A percentile compares a stretch with the other conserved stretches of the same genome.
Conservation (phyloP, 2,797 vertebrate genomes). For the Pseudomugil tenellus region DNA sequence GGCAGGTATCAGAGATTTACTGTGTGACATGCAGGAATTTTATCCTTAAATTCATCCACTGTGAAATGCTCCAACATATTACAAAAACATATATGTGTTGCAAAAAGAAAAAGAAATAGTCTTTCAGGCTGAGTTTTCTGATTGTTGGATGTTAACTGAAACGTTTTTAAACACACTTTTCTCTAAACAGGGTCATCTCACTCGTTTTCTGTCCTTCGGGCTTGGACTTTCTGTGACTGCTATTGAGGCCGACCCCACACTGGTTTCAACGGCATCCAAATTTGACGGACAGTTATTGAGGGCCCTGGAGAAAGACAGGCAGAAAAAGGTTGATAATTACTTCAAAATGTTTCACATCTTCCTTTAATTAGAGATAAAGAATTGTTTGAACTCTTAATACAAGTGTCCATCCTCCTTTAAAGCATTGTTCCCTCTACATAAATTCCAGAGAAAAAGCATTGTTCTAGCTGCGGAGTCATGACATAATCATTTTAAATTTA, state of each 20-base stretch:
- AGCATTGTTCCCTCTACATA: not conserved
- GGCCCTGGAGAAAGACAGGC: constrained; percentile 79
- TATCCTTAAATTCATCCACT: not conserved
- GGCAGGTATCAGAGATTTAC: constrained; percentile 83
- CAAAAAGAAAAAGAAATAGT: not conserved
- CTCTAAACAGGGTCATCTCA: constrained; percentile 87
- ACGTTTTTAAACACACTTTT: constrained; percentile 24
- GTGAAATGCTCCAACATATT: not conserved
- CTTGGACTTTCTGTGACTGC: constrained; percentile 87
- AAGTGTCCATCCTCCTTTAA: accelerated
- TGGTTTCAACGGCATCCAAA: constrained; percentile 82
- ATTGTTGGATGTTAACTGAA: constrained; percentile 48
- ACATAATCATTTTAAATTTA: not conserved
- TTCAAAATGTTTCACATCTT: not conserved
- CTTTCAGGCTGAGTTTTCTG: constrained; percentile 74
- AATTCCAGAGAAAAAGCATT: not conserved
- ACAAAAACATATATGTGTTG: not conserved
- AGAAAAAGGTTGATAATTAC: constrained; percentile 28
- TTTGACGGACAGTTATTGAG: constrained; percentile 76
- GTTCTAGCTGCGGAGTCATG: not conserved
- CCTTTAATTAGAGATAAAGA: not conserved
- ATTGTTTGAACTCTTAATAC: constrained; percentile 6
- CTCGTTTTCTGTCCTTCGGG: constrained; percentile 89
- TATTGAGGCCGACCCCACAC: constrained; percentile 85
- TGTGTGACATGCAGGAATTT: not conserved